Evolutionary conservation across 2,797 vertebrate genomes (phyloP).

Genomic region (Cuculus canorus): DNA sequence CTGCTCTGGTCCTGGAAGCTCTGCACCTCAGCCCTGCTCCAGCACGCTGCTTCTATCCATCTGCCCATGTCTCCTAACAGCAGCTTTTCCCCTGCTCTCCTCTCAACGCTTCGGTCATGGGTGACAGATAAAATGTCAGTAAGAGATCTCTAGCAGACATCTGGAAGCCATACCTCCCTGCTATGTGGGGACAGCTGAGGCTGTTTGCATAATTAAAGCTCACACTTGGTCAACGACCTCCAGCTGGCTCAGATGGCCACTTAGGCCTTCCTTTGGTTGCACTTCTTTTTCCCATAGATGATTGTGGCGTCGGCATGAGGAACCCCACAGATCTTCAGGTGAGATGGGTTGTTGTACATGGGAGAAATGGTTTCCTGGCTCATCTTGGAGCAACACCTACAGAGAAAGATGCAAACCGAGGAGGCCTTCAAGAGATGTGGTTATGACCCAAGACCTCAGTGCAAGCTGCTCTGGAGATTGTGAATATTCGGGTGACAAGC

Average conservation of each 20-base stretch:
- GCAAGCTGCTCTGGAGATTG: no score
- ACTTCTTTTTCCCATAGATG: background rate
- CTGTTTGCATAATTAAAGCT: background rate
- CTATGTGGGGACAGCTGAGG: background rate
- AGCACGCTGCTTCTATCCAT: accelerated
- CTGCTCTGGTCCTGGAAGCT: background rate
- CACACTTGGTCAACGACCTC: background rate
- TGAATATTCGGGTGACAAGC: no score
- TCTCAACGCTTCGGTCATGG: background rate
- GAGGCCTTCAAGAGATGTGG: no score
- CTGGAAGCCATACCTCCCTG: background rate
- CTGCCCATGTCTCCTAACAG: accelerated
- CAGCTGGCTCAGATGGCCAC: background rate
- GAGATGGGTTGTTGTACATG: no score
- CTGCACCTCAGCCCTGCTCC: background rate
- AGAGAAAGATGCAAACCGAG: no score
- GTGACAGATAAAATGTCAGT: background rate
- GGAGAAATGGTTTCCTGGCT: no score
- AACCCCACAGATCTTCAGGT: no score
- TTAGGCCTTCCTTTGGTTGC: background rate
- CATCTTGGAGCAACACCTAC: no score
- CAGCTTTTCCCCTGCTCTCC: background rate
- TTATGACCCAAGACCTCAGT: no score
- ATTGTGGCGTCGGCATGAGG: background rate
- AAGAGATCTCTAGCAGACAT: background rate